Evolutionary conservation across 2,797 vertebrate genomes (phyloP).

Genomic region (Anniella stebbinsi): DNA sequence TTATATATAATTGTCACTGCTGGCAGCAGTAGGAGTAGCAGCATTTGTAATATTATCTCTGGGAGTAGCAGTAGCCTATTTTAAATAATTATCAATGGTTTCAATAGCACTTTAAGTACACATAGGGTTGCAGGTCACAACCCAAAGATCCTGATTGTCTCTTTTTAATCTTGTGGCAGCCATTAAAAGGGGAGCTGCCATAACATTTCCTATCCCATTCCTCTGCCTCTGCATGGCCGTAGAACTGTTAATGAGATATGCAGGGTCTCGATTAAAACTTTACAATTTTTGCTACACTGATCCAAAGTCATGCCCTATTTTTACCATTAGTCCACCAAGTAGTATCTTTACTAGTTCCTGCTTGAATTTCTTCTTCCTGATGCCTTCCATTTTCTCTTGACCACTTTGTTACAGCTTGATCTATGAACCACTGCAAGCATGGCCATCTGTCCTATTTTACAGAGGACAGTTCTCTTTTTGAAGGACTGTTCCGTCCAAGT

Average conservation of each 20-base stretch:
- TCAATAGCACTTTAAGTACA: neutral
- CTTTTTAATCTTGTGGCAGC: neutral
- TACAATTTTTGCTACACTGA: neutral
- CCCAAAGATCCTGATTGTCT: neutral
- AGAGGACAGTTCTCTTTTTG: too few relatives aligned
- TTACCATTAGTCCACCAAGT: neutral
- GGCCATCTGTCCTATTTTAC: too few relatives aligned
- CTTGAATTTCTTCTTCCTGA: neutral
- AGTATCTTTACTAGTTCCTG: neutral
- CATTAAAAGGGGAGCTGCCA: neutral
- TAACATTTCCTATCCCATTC: neutral
- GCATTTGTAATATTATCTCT: neutral
- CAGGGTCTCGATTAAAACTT: neutral
- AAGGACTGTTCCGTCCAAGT: too few relatives aligned
- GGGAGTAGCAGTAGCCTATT: neutral
- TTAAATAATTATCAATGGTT: neutral
- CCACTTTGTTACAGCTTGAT: neutral
- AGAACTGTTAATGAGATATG: neutral
- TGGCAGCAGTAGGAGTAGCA: neutral
- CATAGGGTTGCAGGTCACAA: constrained; percentile 2
- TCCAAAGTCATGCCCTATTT: neutral
- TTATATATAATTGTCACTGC: neutral
- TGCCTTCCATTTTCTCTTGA: neutral
- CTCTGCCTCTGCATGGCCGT: neutral
- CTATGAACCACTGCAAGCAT: neutral